Percentiles rank a stretch among this genome's conserved stretches.
Evolutionary conservation across 2,888 invertebrate genomes (phyloP).

Genomic region (Rhogogaster chlorosoma): DNA sequence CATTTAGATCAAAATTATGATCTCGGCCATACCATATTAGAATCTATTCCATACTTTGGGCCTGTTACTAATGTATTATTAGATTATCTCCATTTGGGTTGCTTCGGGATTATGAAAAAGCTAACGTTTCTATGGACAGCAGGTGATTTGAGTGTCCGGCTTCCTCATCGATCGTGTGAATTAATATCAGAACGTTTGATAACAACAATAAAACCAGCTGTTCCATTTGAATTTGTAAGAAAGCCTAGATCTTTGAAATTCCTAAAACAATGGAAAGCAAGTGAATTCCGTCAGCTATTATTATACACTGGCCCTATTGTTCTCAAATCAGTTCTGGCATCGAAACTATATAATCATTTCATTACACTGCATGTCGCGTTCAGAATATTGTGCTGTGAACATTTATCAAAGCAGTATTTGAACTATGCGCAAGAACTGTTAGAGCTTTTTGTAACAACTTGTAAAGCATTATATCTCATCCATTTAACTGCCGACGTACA

Average conservation of each 20-base stretch:
- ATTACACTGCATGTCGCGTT: slow-evolving; percentile 12
- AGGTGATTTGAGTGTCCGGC: slow-evolving; percentile 46
- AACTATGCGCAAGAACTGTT: slow-evolving; percentile 26
- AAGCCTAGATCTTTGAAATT: slow-evolving; percentile 57
- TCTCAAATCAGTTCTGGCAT: slow-evolving; percentile 55
- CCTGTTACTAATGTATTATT: neutral
- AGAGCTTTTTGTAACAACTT: neutral
- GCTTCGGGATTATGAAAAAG: slow-evolving; percentile 58
- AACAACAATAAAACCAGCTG: slow-evolving; percentile 41
- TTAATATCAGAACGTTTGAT: slow-evolving; percentile 38
- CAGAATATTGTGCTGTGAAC: slow-evolving; percentile 11
- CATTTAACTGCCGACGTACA: slow-evolving; percentile 22
- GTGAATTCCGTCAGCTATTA: slow-evolving; percentile 61
- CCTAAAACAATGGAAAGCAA: slow-evolving; percentile 61
- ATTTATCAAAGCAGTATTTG: slow-evolving; percentile 3
- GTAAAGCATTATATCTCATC: neutral
- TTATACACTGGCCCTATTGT: no score
- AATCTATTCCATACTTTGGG: neutral
- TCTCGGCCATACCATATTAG: neutral
- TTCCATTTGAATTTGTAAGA: slow-evolving; percentile 61
- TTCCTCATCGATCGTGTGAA: slow-evolving; percentile 48
- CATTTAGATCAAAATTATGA: slow-evolving; percentile 2
- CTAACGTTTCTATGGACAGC: slow-evolving; percentile 53
- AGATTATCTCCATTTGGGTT: slow-evolving; percentile 47
- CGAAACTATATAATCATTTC: slow-evolving; percentile 38